These are phyloP conservation scores for Hippocampus abdominalis DNA, from an alignment of 2,113 vertebrate species.

Conservation along the genomic window DNA sequence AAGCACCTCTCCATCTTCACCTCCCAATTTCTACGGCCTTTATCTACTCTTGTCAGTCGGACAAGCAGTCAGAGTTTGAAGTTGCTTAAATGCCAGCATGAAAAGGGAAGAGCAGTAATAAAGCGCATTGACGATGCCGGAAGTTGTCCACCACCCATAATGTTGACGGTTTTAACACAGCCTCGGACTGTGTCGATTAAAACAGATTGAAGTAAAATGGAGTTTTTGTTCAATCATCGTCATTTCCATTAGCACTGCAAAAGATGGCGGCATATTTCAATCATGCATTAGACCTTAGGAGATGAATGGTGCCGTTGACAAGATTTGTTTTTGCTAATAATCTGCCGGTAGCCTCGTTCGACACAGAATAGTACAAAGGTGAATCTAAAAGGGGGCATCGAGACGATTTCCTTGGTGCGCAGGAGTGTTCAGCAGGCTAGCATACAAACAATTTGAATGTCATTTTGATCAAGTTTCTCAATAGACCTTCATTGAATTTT, in stretches of 20 bases:
- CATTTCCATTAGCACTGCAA: too few species aligned
- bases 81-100: constrained; percentile 69
- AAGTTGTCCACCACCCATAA: constrained; percentile 30
- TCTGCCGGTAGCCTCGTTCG: background rate
- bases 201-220: background rate
- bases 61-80: constrained; percentile 47
- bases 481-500: background rate
- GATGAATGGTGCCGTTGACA: too few species aligned
- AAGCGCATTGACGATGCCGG: constrained; percentile 38
- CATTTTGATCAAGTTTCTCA: background rate
- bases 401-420: background rate
- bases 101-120: constrained; percentile 40
- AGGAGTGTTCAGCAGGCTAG: background rate
- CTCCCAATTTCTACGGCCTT: constrained; percentile 22
- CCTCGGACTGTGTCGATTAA: background rate
- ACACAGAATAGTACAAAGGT: background rate
- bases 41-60: constrained; percentile 41
- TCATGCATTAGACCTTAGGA: too few species aligned
- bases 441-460: background rate
- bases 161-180: constrained; percentile 8
- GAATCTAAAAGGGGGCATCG: background rate
- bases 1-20: constrained; percentile 1
- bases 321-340: too few species aligned
- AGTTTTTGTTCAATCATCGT: background rate
- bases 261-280: too few species aligned